Percentiles rank a stretch among this genome's conserved stretches.
Conservation (phyloP, 2,113 vertebrate genomes). For the Crotalus viridis region DNA sequence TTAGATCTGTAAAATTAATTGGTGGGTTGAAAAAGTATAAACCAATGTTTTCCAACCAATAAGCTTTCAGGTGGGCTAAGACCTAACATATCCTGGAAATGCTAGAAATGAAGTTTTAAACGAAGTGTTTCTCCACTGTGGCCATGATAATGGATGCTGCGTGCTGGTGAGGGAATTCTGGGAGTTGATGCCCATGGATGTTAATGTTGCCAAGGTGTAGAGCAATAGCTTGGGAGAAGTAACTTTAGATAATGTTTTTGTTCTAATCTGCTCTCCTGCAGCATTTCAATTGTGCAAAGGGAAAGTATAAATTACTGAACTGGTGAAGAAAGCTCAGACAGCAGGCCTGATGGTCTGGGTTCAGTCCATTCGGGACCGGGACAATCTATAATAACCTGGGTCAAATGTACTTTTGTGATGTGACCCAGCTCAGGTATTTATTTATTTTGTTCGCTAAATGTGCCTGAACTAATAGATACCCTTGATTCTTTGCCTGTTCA, state of each 20-base stretch:
- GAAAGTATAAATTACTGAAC: background rate
- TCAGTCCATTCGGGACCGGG: background rate
- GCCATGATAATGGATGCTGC: background rate
- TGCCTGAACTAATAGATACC: background rate
- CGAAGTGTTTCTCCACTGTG: background rate
- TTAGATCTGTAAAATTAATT: background rate
- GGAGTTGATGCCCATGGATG: background rate
- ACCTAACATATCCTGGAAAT: background rate
- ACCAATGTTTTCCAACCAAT: background rate
- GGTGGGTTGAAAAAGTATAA: background rate
- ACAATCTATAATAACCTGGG: background rate
- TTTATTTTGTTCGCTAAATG: slow-evolving; percentile 25
- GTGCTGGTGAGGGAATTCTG: background rate
- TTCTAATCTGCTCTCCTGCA: background rate
- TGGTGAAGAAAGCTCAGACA: background rate
- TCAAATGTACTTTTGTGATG: background rate
- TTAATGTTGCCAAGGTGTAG: background rate
- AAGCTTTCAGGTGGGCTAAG: background rate
- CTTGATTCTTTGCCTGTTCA: background rate
- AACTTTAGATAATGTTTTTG: background rate
- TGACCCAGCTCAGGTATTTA: background rate
- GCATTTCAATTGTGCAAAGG: background rate
- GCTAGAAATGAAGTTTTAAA: background rate
- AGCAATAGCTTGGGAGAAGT: background rate
- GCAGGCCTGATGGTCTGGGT: background rate